These are phyloP conservation scores for Drosophila truncata DNA, from an alignment of 1,140 invertebrate genomes.

Conservation along the genomic window DNA sequence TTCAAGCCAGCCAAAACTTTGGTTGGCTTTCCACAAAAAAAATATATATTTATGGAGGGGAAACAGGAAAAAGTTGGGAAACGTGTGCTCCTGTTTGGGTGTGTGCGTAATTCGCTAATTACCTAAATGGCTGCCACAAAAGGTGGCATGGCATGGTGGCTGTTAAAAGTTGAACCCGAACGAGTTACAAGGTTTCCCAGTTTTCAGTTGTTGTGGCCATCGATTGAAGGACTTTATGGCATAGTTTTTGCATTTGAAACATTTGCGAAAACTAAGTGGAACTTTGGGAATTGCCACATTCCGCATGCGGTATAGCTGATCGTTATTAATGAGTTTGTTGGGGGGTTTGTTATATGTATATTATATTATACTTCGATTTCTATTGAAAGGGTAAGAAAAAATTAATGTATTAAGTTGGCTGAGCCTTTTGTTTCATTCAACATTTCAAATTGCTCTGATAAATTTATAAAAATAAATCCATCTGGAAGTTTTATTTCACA, in stretches of 20 bases:
- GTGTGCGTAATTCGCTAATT: slow-evolving; percentile 77
- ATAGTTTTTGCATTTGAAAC: slow-evolving; percentile 29
- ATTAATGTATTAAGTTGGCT: no score
- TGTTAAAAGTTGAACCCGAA: slow-evolving; percentile 43
- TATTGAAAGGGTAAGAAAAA: no score
- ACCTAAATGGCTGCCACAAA: slow-evolving; percentile 70
- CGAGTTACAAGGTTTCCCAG: slow-evolving; percentile 56
- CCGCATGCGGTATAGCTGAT: not conserved
- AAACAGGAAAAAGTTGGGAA: slow-evolving; percentile 29
- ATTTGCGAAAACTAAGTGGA: slow-evolving; percentile 14
- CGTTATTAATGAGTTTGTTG: not conserved
- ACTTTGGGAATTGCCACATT: slow-evolving; percentile 7
- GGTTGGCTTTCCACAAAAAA: slow-evolving; percentile 13
- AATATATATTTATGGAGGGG: not conserved
- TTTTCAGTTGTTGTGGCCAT: slow-evolving; percentile 36
- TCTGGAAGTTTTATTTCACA: not conserved
- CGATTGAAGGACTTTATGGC: slow-evolving; percentile 44
- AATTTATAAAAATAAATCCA: slow-evolving; percentile 1
- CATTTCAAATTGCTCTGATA: slow-evolving; percentile 9
- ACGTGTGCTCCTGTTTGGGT: slow-evolving; percentile 39
- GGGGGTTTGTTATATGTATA: no score
- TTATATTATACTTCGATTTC: no score
- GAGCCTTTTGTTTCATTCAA: not conserved
- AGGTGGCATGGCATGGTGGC: slow-evolving; percentile 23
- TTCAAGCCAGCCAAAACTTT: slow-evolving; percentile 29